Percentiles rank a stretch among this genome's conserved stretches.
These are phyloP conservation scores for Sipha flava DNA, from an alignment of 1,140 invertebrate species.

Conservation along the genomic window DNA sequence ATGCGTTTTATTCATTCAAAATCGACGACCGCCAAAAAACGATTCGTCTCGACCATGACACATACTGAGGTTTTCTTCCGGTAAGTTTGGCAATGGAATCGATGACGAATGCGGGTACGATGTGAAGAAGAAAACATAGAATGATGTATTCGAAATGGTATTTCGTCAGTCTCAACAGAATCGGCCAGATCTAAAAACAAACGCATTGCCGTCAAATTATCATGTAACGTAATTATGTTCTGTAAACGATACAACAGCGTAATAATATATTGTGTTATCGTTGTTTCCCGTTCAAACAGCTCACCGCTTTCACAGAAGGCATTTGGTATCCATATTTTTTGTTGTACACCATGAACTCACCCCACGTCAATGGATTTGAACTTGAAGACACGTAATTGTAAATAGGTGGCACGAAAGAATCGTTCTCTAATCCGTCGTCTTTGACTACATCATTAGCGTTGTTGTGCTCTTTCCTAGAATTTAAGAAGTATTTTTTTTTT, in stretches of 20 bases:
- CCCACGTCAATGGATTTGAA: constrained; percentile 59
- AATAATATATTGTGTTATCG: not conserved
- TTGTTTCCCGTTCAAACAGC: not conserved
- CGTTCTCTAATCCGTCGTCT: not conserved
- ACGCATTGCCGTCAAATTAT: too few relatives aligned
- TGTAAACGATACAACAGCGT: not conserved
- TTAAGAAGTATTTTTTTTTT: too few relatives aligned
- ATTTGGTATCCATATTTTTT: not conserved
- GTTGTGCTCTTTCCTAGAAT: constrained; percentile 39
- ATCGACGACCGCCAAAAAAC: not conserved
- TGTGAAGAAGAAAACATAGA: not conserved
- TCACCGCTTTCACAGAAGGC: not conserved
- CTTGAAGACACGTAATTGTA: constrained; percentile 64
- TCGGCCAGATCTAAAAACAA: constrained; percentile 42
- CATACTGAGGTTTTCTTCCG: constrained; percentile 30
- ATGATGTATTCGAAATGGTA: not conserved
- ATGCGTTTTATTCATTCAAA: not conserved
- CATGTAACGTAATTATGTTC: too few relatives aligned
- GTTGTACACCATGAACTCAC: constrained; percentile 47
- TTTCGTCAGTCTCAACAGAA: constrained; percentile 15
- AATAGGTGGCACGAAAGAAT: constrained; percentile 44
- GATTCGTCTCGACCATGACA: not conserved
- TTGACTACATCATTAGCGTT: not conserved
- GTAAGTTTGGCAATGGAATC: constrained; percentile 10
- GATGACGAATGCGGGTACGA: constrained; percentile 26